Evolutionary conservation across 2,113 vertebrate genomes (phyloP).

Genomic region (Psilopogon haemacephalus): DNA sequence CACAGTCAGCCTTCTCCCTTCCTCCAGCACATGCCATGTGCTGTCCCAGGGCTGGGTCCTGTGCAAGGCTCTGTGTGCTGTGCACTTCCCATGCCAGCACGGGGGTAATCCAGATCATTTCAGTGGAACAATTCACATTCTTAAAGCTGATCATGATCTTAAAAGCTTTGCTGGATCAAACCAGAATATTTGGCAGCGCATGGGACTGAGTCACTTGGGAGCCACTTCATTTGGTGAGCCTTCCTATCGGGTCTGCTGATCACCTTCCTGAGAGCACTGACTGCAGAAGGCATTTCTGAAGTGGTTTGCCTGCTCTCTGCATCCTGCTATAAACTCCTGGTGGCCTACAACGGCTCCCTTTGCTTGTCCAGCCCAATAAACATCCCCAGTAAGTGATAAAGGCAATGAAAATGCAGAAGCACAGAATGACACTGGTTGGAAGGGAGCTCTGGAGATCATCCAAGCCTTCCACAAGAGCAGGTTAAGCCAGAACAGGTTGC

Average conservation of each 20-base stretch:
- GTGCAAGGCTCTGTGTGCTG: neutral
- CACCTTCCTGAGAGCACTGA: rapidly evolving
- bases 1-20: neutral
- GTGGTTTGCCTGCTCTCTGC: neutral
- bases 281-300: neutral
- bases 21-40: neutral
- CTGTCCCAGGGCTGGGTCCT: neutral
- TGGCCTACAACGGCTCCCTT: neutral
- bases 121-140: neutral
- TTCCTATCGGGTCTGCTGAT: neutral
- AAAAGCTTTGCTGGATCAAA: constrained; percentile 46
- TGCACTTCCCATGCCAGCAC: neutral
- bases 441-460: no score
- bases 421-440: no score
- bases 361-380: neutral
- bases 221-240: neutral
- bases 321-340: neutral
- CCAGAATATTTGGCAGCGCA: neutral
- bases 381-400: neutral
- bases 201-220: rapidly evolving
- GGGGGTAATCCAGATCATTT: neutral
- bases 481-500: no score
- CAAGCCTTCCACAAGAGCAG: no score
- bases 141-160: constrained; percentile 17
- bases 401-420: neutral